Evolutionary conservation across 2,888 invertebrate genomes (phyloP), one percentile per base, ranked within the genome.

Genomic region (Chrysolina haemoptera): DNA sequence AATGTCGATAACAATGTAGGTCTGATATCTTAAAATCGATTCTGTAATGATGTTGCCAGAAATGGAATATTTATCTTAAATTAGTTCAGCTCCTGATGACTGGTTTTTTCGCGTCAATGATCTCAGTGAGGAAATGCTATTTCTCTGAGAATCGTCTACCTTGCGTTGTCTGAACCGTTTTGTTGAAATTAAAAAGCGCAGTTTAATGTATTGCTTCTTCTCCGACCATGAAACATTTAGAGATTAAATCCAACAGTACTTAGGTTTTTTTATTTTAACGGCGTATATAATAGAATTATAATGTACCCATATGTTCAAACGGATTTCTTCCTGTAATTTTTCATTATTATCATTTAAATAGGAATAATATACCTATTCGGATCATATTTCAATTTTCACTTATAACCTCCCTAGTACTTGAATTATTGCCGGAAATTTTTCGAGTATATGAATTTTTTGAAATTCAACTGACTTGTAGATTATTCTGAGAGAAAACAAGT

Each of bases 201-300:
- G 53, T 53, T 53, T 1, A 53, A 53, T 53, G 4, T 53, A 18
- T 53, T 22, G 53, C 53, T 53, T 12, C 4, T 4, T 5, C 14
- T 12, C 20, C 53, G 20, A 53, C 53, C 53, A 14, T 53, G 18
- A 22, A 53, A 20, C 53, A 18, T 53, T 12, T 9, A 12, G 9
- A 14, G 53, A 53, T 53, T 53, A 20, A 22, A 11, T 53, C 53
- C 53, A 20, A 53, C 53, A 53, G 53, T 10, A 53, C 53, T 20
- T 12, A 9, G 20, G 18, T 18, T n/a, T n/a, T 20, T 53, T 20
- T 0, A 20, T 20, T 53, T 53, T 20, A 53, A 53, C 53, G 53
- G 53, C 53, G 20, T 20, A 12, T 53, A 20, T 22, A 4, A 53
- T 18, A 12, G 4, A 12, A 43, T 43, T 35, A 35, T 35, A 8